These are phyloP conservation scores for Ophonus ardosiacus DNA, from an alignment of 2,888 invertebrate species.

Conservation along the genomic window DNA sequence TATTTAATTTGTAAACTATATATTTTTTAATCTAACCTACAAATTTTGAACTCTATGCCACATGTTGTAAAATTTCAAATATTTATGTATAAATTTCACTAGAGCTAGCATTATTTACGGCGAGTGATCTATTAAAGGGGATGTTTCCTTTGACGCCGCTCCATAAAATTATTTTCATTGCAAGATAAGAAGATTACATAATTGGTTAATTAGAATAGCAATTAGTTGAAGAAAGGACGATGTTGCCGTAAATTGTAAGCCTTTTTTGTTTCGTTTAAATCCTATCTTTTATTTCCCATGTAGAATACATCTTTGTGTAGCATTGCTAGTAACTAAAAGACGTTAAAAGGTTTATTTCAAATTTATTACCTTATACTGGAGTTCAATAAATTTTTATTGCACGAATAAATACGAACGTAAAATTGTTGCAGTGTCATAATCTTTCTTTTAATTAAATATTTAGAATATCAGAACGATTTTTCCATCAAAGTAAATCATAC, in stretches of 20 bases:
- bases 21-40: neutral
- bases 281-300: constrained; percentile 43
- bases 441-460: neutral
- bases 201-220: constrained; percentile 47
- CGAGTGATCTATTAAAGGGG: neutral
- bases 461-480: neutral
- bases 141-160: neutral
- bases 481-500: neutral
- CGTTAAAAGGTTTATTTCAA: constrained; percentile 6
- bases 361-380: neutral
- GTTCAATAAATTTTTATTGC: constrained; percentile 16
- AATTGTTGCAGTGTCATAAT: neutral
- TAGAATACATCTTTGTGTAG: neutral
- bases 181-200: constrained; percentile 49
- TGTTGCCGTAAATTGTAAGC: constrained; percentile 7
- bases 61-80: neutral
- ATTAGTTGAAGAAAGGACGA: constrained; percentile 30
- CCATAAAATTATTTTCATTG: constrained; percentile 46
- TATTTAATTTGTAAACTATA: neutral
- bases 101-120: neutral
- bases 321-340: neutral
- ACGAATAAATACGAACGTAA: neutral
- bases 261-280: constrained; percentile 38
- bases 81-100: neutral
- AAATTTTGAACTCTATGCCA: neutral